Evolutionary conservation across 2,113 vertebrate species (phyloP).

Genomic region (Eublepharis macularius): DNA sequence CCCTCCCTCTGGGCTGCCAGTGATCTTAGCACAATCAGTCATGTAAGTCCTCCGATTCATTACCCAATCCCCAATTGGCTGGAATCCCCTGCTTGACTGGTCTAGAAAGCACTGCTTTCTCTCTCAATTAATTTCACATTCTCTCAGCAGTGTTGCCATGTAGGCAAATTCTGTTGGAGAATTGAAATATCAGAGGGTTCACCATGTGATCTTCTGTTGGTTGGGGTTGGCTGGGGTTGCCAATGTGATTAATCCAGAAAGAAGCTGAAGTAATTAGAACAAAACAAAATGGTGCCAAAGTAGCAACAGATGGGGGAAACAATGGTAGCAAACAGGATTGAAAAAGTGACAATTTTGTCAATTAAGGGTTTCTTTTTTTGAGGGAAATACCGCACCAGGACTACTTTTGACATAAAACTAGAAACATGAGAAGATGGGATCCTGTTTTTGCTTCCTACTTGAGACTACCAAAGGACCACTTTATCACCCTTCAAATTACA

Average conservation of each 20-base stretch:
- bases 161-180: background rate
- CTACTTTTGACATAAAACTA: too few species aligned
- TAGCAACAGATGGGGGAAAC: background rate
- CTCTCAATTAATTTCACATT: background rate
- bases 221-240: background rate
- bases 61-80: background rate
- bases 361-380: background rate
- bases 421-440: background rate
- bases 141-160: background rate
- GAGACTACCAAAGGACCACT: background rate
- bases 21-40: background rate
- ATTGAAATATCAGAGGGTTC: background rate
- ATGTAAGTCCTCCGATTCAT: background rate
- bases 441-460: background rate
- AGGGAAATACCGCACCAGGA: too few species aligned
- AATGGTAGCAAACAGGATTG: background rate
- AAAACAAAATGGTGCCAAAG: too few species aligned
- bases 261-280: background rate
- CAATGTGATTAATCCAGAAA: background rate
- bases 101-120: background rate
- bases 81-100: background rate
- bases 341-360: background rate
- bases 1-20: too few species aligned
- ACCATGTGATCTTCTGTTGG: background rate
- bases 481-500: background rate